A percentile compares a stretch with the other conserved stretches of the same genome.
These are phyloP conservation scores for Jaculus jaculus DNA, from an alignment of 2,113 vertebrate species.

Conservation along the genomic window DNA sequence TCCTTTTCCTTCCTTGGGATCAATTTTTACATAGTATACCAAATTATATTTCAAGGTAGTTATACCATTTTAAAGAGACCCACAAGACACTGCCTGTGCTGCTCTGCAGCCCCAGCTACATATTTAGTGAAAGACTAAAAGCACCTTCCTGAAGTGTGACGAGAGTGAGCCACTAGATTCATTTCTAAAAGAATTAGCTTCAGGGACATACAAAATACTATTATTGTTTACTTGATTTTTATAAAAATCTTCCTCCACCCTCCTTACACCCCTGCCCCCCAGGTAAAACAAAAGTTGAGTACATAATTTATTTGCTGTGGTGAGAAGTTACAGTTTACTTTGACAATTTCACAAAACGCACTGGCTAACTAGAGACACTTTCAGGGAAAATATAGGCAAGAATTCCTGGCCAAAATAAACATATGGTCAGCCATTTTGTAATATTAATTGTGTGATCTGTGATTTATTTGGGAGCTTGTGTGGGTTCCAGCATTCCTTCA, in stretches of 20 bases:
- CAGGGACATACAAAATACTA: background rate
- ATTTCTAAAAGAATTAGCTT: conserved; percentile 18
- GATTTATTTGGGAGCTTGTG: conserved; percentile 48
- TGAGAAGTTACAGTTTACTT: conserved; percentile 28
- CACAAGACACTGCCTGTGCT: background rate
- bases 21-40: background rate
- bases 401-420: conserved; percentile 61
- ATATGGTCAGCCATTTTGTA: conserved; percentile 39
- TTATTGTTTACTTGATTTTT: conserved; percentile 38
- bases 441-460: conserved; percentile 60
- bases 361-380: conserved; percentile 42
- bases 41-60: conserved; percentile 17
- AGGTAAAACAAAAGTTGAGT: background rate
- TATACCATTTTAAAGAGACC: conserved; percentile 24
- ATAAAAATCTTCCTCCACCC: background rate
- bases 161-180: background rate
- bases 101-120: background rate
- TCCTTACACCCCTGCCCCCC: background rate
- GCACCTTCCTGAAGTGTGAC: background rate
- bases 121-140: background rate
- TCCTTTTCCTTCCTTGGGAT: background rate
- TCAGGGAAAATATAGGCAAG: conserved; percentile 27
- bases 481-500: conserved; percentile 53
- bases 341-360: conserved; percentile 35
- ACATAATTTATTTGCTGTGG: conserved; percentile 10